These are phyloP conservation scores for Hippoglossus hippoglossus DNA, from an alignment of 2,797 vertebrate species.

Conservation along the genomic window DNA sequence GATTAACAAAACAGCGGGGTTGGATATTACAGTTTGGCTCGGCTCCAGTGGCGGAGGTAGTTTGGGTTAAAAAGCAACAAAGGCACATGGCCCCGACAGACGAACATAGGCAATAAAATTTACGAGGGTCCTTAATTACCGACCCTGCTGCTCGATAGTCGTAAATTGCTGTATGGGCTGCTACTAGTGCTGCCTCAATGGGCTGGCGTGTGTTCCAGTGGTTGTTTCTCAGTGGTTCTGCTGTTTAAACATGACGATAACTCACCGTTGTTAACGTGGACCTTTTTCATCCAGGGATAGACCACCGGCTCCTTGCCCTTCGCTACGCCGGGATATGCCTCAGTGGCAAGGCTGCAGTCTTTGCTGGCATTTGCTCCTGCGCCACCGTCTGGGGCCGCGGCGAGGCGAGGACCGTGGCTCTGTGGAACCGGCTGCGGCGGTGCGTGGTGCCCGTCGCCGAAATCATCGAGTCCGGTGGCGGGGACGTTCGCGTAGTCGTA, in stretches of 20 bases:
- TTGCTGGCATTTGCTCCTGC: conserved; percentile 84
- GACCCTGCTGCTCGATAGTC: conserved; percentile 94
- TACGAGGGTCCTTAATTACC: conserved; percentile 98
- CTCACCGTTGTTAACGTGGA: conserved; percentile 96
- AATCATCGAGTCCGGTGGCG: conserved; percentile 84
- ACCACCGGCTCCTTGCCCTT: conserved; percentile 95
- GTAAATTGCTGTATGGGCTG: conserved; percentile 96
- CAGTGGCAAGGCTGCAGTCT: conserved; percentile 85
- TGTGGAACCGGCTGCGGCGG: conserved; percentile 85
- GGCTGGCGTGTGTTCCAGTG: conserved; percentile 75
- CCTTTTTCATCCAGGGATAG: conserved; percentile 99
- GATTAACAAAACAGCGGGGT: conserved; percentile 81
- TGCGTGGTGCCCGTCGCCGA: conserved; percentile 82
- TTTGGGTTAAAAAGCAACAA: conserved; percentile 94
- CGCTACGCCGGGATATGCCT: conserved; percentile 82
- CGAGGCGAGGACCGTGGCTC: conserved; percentile 83
- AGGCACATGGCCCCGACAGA: conserved; percentile 91
- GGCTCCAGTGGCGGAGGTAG: conserved; percentile 77
- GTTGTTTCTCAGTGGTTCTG: conserved; percentile 72
- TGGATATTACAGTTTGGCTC: conserved; percentile 81
- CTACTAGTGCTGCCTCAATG: conserved; percentile 88
- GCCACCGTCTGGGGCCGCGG: conserved; percentile 86
- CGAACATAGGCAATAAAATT: conserved; percentile 95
- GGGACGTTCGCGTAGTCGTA: conserved; percentile 87
- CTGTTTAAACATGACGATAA: conserved; percentile 81